These are phyloP conservation scores for Capitella teleta DNA, from an alignment of 1,140 invertebrate species.

Conservation along the genomic window DNA sequence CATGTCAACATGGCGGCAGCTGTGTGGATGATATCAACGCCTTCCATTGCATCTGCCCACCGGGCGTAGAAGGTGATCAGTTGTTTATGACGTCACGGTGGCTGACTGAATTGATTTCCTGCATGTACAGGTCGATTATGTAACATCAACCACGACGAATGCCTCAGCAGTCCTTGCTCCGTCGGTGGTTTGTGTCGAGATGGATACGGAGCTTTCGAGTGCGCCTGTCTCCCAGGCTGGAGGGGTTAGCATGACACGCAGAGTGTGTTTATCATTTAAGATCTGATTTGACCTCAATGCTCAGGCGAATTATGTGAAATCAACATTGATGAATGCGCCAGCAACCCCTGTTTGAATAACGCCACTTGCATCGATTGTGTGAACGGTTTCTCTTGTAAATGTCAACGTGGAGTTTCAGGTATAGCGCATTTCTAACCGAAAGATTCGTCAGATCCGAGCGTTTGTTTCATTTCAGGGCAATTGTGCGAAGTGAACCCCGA, in stretches of 20 bases:
- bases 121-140: not conserved
- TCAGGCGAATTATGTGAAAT: not conserved
- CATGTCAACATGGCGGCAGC: constrained; percentile 33
- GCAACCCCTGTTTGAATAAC: constrained; percentile 33
- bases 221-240: not conserved
- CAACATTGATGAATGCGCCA: constrained; percentile 18
- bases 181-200: not conserved
- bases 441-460: too few species aligned
- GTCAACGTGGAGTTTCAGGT: constrained; percentile 7
- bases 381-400: constrained; percentile 11
- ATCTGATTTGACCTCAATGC: not conserved
- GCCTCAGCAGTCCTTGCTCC: not conserved
- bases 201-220: not conserved
- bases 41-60: constrained; percentile 26
- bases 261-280: not conserved
- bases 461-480: too few species aligned
- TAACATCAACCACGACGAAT: not conserved
- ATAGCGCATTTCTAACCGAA: too few species aligned
- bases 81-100: not conserved
- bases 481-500: not conserved
- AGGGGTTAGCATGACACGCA: not conserved
- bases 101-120: not conserved
- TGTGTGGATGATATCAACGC: constrained; percentile 22
- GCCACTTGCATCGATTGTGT: too few species aligned
- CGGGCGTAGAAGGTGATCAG: not conserved